Evolutionary conservation across 2,797 vertebrate species (phyloP).

Genomic region (Syngnathus acus): DNA sequence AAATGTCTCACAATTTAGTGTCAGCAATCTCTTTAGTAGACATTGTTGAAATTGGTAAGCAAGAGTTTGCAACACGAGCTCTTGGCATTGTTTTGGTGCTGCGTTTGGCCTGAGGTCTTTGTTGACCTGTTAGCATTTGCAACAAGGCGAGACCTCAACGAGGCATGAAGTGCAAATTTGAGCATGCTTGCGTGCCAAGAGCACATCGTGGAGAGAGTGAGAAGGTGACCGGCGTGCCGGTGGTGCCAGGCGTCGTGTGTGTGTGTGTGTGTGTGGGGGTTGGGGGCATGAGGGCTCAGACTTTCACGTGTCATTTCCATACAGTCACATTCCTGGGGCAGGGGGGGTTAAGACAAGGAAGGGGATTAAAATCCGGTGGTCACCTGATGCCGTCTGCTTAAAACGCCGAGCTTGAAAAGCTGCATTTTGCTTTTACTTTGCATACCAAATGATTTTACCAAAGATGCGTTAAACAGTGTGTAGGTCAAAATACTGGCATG

Average conservation of each 20-base stretch:
- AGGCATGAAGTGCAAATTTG: not conserved
- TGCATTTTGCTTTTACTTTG: not conserved
- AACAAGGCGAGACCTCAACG: not conserved
- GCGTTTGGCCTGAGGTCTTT: not conserved
- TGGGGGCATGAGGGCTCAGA: not conserved
- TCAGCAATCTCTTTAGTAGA: not conserved
- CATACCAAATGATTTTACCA: not conserved
- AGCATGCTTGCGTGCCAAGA: not conserved
- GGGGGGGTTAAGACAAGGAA: not conserved
- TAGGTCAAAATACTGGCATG: no score
- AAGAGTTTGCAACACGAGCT: not conserved
- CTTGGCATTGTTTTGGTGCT: not conserved
- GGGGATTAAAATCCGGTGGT: not conserved
- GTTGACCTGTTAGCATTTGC: not conserved
- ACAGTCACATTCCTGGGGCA: not conserved
- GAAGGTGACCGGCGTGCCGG: not conserved
- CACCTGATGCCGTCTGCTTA: not conserved
- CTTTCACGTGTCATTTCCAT: not conserved
- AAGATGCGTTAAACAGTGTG: no score
- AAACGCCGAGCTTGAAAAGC: not conserved
- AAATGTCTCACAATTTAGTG: not conserved
- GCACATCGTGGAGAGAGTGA: not conserved
- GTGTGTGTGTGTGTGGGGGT: no score
- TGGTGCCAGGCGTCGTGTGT: not conserved
- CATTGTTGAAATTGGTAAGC: not conserved